Conservation (phyloP, 2,797 vertebrate species). For the Esox lucius region DNA sequence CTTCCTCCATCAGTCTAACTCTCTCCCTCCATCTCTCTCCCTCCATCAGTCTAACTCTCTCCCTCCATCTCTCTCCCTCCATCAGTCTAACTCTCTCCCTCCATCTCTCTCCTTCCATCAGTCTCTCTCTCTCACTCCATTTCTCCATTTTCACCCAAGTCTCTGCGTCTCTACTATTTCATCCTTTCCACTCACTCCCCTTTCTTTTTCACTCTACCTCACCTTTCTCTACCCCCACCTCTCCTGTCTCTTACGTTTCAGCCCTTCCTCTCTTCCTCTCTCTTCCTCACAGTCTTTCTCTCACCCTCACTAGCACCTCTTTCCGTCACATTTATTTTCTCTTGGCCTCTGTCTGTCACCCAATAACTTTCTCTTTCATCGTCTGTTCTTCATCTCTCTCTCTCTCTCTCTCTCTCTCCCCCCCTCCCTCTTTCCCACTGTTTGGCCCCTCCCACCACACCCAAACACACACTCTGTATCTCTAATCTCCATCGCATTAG, state of each 20-base stretch:
- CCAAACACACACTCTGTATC: neutral
- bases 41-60: neutral
- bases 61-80: conserved; percentile 6
- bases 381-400: too few relatives aligned
- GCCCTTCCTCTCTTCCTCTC: too few relatives aligned
- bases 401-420: too few relatives aligned
- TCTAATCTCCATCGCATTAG: conserved; percentile 39
- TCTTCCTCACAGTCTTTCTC: conserved; percentile 18
- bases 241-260: too few relatives aligned
- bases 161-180: neutral
- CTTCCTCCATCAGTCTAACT: too few relatives aligned
- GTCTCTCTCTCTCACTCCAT: neutral
- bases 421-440: conserved; percentile 30
- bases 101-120: neutral
- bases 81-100: too few relatives aligned
- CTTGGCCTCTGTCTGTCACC: neutral
- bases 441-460: neutral
- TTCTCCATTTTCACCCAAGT: neutral
- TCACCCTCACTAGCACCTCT: too few relatives aligned
- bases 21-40: neutral
- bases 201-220: conserved; percentile 40
- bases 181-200: neutral
- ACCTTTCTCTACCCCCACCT: conserved; percentile 38
- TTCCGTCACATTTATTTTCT: too few relatives aligned
- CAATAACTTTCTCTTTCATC: conserved; percentile 45